Percentiles rank a stretch among this genome's conserved stretches.
Evolutionary conservation across 2,113 vertebrate species (phyloP).

Genomic region (Leptobrachium ailaonicum): DNA sequence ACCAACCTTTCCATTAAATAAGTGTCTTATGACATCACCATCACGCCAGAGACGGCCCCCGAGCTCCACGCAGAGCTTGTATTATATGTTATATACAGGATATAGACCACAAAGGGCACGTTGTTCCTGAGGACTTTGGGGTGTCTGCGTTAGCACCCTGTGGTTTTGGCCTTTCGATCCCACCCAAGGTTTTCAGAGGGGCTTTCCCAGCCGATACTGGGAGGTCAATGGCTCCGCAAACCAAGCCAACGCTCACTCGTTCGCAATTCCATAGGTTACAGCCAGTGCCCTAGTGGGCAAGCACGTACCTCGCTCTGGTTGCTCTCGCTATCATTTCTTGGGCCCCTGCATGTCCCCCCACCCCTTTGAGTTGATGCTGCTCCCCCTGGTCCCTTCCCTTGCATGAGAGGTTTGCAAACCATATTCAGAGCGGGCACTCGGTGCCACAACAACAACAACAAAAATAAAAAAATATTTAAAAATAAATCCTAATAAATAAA

Average conservation of each 20-base stretch:
- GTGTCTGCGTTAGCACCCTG: conserved; percentile 1
- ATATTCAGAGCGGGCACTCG: conserved; percentile 60
- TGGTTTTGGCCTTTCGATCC: conserved; percentile 5
- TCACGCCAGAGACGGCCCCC: too few species aligned
- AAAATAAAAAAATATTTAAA: conserved; percentile 55
- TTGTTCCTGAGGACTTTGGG: conserved; percentile 1
- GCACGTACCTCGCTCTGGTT: neutral
- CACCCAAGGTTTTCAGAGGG: neutral
- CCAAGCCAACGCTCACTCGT: neutral
- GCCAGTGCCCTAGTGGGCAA: neutral
- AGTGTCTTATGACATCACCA: neutral
- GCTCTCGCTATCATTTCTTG: conserved; percentile 18
- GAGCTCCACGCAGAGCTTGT: too few species aligned
- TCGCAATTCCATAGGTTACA: conserved; percentile 9
- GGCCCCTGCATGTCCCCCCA: conserved; percentile 21
- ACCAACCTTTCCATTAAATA: neutral
- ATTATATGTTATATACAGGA: neutral
- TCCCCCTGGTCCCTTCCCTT: neutral
- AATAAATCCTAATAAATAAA: too few species aligned
- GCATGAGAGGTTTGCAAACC: conserved; percentile 31
- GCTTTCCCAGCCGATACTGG: too few species aligned
- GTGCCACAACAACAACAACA: conserved; percentile 47
- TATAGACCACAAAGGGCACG: neutral
- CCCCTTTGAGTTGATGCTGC: conserved; percentile 31
- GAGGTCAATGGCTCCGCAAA: neutral